These are phyloP conservation scores for Drosophila gunungcola DNA, from an alignment of 1,140 invertebrate genomes.

Conservation along the genomic window DNA sequence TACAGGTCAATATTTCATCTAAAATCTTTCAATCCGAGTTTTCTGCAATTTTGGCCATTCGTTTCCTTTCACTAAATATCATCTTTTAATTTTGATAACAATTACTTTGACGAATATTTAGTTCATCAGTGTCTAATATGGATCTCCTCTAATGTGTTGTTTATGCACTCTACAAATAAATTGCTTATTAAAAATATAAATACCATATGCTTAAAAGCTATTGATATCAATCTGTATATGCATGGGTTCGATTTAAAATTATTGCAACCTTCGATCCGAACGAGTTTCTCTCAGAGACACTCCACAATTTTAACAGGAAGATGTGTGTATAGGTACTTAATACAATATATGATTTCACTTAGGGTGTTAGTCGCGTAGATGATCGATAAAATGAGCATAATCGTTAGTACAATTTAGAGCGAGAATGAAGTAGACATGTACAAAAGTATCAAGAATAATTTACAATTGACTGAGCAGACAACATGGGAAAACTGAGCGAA, in stretches of 20 bases:
- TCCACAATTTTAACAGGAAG: constrained; percentile 61
- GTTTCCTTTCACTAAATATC: constrained; percentile 10
- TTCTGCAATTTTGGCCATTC: constrained; percentile 57
- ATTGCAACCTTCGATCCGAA: constrained; percentile 52
- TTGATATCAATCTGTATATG: constrained; percentile 61
- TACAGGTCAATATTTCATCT: constrained; percentile 41
- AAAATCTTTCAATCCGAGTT: constrained; percentile 9
- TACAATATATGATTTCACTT: constrained; percentile 36
- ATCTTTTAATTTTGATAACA: constrained; percentile 24
- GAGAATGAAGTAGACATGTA: constrained; percentile 54
- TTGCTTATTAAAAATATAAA: constrained; percentile 67
- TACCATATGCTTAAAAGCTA: constrained; percentile 61
- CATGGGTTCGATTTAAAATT: constrained; percentile 49
- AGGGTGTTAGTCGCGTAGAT: constrained; percentile 17
- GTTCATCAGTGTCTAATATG: constrained; percentile 15
- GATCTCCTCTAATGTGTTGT: constrained; percentile 31
- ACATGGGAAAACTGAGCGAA: constrained; percentile 33
- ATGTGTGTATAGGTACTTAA: constrained; percentile 54
- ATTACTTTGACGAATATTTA: constrained; percentile 20
- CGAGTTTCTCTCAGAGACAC: constrained; percentile 34
- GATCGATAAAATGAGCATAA: constrained; percentile 28
- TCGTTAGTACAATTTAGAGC: constrained; percentile 23
- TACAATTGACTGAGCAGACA: constrained; percentile 62
- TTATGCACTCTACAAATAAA: constrained; percentile 47
- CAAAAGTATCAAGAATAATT: constrained; percentile 46